Evolutionary conservation across 2,113 vertebrate genomes (phyloP), one percentile per base, ranked within the genome.

Genomic region (Aramus guarauna): DNA sequence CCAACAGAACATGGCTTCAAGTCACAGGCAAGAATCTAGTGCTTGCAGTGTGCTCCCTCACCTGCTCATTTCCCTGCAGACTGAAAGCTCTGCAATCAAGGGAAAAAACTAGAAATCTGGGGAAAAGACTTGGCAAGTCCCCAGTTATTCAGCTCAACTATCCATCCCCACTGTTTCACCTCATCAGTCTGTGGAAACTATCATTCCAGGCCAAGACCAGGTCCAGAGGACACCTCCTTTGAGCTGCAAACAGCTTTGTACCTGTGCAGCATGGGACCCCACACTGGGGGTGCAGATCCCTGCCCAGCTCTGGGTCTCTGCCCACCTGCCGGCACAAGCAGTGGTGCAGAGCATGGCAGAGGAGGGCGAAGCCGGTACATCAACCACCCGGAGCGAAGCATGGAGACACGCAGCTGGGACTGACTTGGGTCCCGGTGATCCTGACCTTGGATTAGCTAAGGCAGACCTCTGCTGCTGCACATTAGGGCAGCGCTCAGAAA

Each of bases 311-410:
- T 22, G 36, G 21, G 55, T 43, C 55, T 30, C 50, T 79, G 27
- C 27, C 55, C 48, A 12, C 20, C 27, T 11, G 11, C 30, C 0
- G 1, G 26, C 60, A 77, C 0, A 1, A 59, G 72, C 76, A 59
- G 62, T 0, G 1, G 45, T 48, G 45, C 24, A n/a, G 29, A 55
- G 47, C 8, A 6, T 0, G 4, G 53, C 43, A 59, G 36, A n/a
- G 48, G 26, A 67, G 24, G n/a, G 5, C 0, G 2, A 60, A 85
- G 37, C 22, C 2, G 1, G n/a, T 37, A 50, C 9, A 5, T 60
- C 50, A 62, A 7, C 9, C 47, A 26, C 41, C n/a, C 0, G 0
- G 7, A 18, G n/a, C 2, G 50, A 50, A 63, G n/a, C 68, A 45
- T 0, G 1, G 67, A 59, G 50, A 13, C 9, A 23, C 3, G 1